Evolutionary conservation across 2,113 vertebrate species (phyloP).

Genomic region (Puntigrus tetrazona): DNA sequence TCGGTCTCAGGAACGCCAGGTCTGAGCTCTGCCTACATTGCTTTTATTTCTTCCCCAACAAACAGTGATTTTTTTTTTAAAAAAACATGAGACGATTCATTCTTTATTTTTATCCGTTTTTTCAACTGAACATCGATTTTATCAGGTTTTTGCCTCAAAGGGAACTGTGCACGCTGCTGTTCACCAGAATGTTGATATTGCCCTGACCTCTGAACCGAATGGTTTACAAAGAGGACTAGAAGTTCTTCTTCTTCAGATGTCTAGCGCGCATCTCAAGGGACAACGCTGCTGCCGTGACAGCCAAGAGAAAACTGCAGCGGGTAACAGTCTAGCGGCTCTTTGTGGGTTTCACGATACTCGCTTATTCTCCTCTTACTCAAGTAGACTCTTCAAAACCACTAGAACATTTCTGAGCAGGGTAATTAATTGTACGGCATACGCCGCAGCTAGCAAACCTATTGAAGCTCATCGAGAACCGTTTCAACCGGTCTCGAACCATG

Average conservation of each 20-base stretch:
- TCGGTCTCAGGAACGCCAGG: background rate
- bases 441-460: constrained; percentile 32
- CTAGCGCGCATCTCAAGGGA: background rate
- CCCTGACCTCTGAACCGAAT: background rate
- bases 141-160: background rate
- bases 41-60: background rate
- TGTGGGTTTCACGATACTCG: background rate
- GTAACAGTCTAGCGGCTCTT: background rate
- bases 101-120: background rate
- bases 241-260: background rate
- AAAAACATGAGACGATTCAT: background rate
- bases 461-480: constrained; percentile 51
- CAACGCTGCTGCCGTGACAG: background rate
- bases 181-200: background rate
- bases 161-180: background rate
- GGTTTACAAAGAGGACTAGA: background rate
- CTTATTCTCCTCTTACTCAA: background rate
- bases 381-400: constrained; percentile 3
- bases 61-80: no score
- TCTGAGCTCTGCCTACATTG: background rate
- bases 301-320: background rate
- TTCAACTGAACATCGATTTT: background rate
- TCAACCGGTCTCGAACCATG: constrained; percentile 38
- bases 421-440: constrained; percentile 3
- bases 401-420: background rate